Percentiles rank a stretch among this genome's conserved stretches.
These are phyloP conservation scores for Enteromius mattozi DNA, from an alignment of 2,797 vertebrate species.

Conservation along the genomic window DNA sequence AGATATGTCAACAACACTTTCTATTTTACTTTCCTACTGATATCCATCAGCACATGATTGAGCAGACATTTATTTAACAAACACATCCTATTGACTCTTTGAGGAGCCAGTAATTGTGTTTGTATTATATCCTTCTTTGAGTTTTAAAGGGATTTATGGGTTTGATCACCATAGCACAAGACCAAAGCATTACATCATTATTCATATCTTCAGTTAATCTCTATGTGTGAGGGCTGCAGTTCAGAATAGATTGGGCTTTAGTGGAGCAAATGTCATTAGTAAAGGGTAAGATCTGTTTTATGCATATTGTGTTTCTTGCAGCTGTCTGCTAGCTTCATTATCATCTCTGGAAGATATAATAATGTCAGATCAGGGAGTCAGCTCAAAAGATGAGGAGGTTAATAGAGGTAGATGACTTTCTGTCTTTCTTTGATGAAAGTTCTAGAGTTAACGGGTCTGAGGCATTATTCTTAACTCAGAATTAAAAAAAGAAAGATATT, in stretches of 20 bases:
- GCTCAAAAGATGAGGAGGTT: conserved; percentile 17
- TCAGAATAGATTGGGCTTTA: conserved; percentile 18
- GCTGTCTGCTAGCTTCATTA: conserved; percentile 35
- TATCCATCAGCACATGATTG: conserved; percentile 12
- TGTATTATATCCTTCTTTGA: conserved; percentile 17
- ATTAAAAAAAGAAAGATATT: not conserved
- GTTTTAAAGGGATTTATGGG: not conserved
- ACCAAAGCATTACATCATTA: not conserved
- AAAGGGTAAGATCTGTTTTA: conserved; percentile 17
- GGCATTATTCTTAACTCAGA: not conserved
- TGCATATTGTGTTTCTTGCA: conserved; percentile 31
- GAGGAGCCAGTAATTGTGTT: conserved; percentile 1
- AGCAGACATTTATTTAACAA: conserved; percentile 13
- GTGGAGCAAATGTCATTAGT: conserved; percentile 24
- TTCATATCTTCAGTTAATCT: not conserved
- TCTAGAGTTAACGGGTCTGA: not conserved
- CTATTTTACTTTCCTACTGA: conserved; percentile 7
- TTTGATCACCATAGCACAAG: conserved; percentile 5
- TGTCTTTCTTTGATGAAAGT: conserved; percentile 4
- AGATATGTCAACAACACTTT: not conserved
- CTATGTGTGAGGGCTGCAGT: not conserved
- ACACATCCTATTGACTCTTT: conserved; percentile 10
- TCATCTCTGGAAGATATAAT: conserved; percentile 3
- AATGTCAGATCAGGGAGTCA: not conserved
- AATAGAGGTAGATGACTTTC: not conserved